Conservation (phyloP, 2,797 vertebrate genomes). For the Hozukius guyotensis region DNA sequence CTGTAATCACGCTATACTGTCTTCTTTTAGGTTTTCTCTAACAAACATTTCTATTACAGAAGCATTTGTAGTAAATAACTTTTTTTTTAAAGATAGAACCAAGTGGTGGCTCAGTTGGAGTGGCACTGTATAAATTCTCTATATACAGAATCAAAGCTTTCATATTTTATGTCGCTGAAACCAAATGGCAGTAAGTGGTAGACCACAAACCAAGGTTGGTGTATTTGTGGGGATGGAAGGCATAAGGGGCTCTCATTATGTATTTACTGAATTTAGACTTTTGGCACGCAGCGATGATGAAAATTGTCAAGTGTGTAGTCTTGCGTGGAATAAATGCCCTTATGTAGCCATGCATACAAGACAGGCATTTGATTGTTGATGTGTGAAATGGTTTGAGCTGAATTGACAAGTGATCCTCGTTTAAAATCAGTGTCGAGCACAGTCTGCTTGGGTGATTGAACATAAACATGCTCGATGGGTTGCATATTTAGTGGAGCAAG, state of each 20-base stretch:
- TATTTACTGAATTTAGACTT: conserved; percentile 37
- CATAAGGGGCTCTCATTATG: background rate
- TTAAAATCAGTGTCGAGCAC: conserved; percentile 30
- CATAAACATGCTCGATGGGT: conserved; percentile 33
- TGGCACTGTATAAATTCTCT: background rate
- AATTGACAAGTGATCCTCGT: conserved; percentile 43
- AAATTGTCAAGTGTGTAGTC: conserved; percentile 27
- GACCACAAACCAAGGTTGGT: background rate
- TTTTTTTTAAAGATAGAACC: background rate
- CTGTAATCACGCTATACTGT: background rate
- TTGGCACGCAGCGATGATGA: conserved; percentile 5
- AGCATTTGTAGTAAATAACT: background rate
- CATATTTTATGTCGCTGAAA: background rate
- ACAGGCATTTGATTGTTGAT: conserved; percentile 41
- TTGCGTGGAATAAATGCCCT: conserved; percentile 14
- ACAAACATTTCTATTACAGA: background rate
- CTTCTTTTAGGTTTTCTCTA: background rate
- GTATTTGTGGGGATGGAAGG: background rate
- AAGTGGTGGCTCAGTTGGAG: background rate
- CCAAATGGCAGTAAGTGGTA: background rate
- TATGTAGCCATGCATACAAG: conserved; percentile 27
- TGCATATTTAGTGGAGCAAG: conserved; percentile 34
- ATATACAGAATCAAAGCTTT: background rate
- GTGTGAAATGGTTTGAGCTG: conserved; percentile 45
- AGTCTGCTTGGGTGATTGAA: conserved; percentile 33